Conservation (phyloP, 92 coral and sea anemone genomes). For the Siderastrea radians region DNA sequence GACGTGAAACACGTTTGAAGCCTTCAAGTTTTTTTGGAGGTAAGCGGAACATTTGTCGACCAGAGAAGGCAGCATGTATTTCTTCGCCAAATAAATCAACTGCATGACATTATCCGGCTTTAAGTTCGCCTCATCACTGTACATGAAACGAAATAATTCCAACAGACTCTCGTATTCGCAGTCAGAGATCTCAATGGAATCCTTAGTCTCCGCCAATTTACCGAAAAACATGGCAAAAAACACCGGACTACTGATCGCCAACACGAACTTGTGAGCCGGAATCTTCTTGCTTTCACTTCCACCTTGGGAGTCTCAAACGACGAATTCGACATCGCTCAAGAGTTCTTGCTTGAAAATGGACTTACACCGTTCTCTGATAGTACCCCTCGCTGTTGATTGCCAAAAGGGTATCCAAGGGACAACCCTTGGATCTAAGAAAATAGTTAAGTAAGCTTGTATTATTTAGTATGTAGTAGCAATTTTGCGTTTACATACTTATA, state of each 20-base stretch:
- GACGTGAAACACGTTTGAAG: conserved; percentile 58
- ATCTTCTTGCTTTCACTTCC: conserved; percentile 2
- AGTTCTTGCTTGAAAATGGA: conserved; percentile 24
- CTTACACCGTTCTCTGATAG: conserved; percentile 26
- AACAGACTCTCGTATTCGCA: conserved; percentile 74
- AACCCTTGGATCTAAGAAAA: too few species aligned
- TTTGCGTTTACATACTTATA: too few species aligned
- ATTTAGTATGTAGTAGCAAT: too few species aligned
- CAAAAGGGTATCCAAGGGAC: too few species aligned
- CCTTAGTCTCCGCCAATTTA: conserved; percentile 73
- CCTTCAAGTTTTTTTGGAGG: conserved; percentile 29
- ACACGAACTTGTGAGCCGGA: conserved; percentile 39
- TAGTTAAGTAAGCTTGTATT: too few species aligned
- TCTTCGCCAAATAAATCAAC: conserved; percentile 68
- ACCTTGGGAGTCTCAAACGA: not conserved
- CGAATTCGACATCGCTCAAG: conserved; percentile 9
- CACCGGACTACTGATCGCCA: conserved; percentile 78
- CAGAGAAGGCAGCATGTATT: conserved; percentile 64
- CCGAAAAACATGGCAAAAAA: conserved; percentile 76
- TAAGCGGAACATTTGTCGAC: conserved; percentile 43
- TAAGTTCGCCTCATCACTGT: conserved; percentile 64
- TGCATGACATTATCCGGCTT: conserved; percentile 32
- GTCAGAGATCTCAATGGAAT: conserved; percentile 74
- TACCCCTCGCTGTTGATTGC: not conserved
- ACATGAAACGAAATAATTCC: conserved; percentile 79